Base-by-base conservation (phyloP, 2,797 vertebrate genomes). In the Leptodactylus fallax region DNA sequence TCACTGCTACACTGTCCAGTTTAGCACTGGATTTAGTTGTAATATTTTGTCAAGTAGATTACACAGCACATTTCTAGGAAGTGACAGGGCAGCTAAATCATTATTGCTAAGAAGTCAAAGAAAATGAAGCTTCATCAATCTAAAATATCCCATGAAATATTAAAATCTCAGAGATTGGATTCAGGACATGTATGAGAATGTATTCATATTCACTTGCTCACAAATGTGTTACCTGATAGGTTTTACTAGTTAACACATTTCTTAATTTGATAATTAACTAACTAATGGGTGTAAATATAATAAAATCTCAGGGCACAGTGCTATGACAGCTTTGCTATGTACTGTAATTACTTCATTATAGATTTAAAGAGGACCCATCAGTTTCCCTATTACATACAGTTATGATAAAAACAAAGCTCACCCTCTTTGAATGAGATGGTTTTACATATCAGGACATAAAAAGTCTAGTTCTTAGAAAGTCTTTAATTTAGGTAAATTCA, bases 41-140 rank as follows among this genome's bases (percentile, higher is more conserved):
- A 85, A 61, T 79, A 79, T 88, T 79, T 88, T 74, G 79, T 25
- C 60, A 69, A 45, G 23, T 49, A 78, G 74, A 89, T 83, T 89
- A 71, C n/a, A 13, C 53, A 82, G n/a, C n/a, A 51, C 72, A 81
- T 56, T 86, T 86, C 79, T 83, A 86, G 71, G 71, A 86, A 86
- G 71, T 82, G 84, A 60, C 85, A 86, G 79, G 71, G 61, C 78
- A 60, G 79, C 84, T 86, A 89, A 89, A 89, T 89, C 84, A 79
- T 89, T 83, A 86, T 86, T 86, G 79, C 88, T 86, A 79, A 79
- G 51, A 78, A 83, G 79, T 79, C 84, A 71, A 49, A 72, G 6
- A 86, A 89, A 89, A 86, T 83, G 79, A 89, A 86, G 85, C 71
- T 63, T 89, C 88, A 89, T 89, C 79, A 82, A 83, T 89, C 56